phyloP scores from a whole-genome alignment of 2,888 invertebrate genomes.

The Apotomis betuletana region DNA sequence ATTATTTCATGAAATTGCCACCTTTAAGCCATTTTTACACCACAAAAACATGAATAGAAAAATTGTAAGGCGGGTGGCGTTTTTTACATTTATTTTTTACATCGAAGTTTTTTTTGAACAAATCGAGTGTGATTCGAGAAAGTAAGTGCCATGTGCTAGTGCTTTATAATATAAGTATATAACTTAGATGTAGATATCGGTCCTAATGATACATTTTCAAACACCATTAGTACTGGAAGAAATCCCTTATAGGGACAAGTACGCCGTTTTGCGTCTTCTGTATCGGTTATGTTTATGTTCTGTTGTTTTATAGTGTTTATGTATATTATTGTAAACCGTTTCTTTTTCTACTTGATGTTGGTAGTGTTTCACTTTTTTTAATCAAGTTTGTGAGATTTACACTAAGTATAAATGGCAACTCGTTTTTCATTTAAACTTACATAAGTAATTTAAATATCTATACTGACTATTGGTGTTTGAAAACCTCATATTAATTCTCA shows the following conservation, averaged over 20 bases:
- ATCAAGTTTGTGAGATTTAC: too few species aligned
- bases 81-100: constrained; percentile 29
- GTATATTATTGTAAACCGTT: too few species aligned
- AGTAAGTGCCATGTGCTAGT: constrained; percentile 73
- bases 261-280: too few species aligned
- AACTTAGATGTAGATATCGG: constrained; percentile 31
- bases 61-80: background rate
- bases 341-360: too few species aligned
- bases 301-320: too few species aligned
- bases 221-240: constrained; percentile 3
- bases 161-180: constrained; percentile 60
- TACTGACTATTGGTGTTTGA: constrained; percentile 28
- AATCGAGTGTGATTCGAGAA: constrained; percentile 63
- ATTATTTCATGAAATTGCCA: background rate
- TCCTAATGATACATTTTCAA: constrained; percentile 16
- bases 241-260: background rate
- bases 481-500: constrained; percentile 12
- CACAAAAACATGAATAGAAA: background rate
- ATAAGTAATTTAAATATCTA: background rate
- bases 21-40: background rate
- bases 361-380: too few species aligned
- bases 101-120: constrained; percentile 45
- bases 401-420: background rate
- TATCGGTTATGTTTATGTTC: too few species aligned
- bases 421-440: background rate